Conservation (phyloP, 2,888 invertebrate genomes). For the Tryphoninae sp. region DNA sequence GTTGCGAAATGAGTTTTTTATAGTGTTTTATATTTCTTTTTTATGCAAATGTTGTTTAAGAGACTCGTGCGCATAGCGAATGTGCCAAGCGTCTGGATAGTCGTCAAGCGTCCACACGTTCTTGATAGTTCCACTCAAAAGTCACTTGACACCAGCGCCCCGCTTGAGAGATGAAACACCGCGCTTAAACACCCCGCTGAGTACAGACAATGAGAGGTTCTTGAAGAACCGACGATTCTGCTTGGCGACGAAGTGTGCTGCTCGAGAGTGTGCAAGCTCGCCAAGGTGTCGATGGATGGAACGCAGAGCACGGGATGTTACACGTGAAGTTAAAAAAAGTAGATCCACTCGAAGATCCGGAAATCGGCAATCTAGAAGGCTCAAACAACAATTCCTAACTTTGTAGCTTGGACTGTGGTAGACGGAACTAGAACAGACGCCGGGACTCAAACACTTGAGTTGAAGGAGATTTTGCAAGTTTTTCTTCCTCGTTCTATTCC, state of each 20-base stretch:
- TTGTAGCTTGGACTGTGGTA: constrained; percentile 54
- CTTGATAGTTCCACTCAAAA: constrained; percentile 53
- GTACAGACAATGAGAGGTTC: constrained; percentile 43
- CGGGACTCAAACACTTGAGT: constrained; percentile 64
- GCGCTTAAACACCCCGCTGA: constrained; percentile 52
- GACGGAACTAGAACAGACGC: constrained; percentile 35
- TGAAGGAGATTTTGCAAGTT: constrained; percentile 71
- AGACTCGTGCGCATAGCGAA: not conserved
- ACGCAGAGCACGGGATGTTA: constrained; percentile 33
- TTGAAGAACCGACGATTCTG: constrained; percentile 34
- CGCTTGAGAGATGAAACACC: constrained; percentile 8
- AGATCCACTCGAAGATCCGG: constrained; percentile 69
- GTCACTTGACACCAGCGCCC: constrained; percentile 71
- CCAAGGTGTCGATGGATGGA: constrained; percentile 51
- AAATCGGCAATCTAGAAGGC: constrained; percentile 70
- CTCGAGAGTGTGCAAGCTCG: constrained; percentile 35
- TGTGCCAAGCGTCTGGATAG: not conserved
- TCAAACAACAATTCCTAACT: constrained; percentile 10
- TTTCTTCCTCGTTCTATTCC: constrained; percentile 25
- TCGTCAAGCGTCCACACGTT: not conserved
- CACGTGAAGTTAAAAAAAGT: constrained; percentile 19
- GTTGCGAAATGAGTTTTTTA: constrained; percentile 2
- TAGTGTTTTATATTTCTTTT: not conserved
- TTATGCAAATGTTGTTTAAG: not conserved
- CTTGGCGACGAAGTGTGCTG: constrained; percentile 13